phyloP scores from a whole-genome alignment of 1,140 invertebrate genomes.

The Hermetia illucens region DNA sequence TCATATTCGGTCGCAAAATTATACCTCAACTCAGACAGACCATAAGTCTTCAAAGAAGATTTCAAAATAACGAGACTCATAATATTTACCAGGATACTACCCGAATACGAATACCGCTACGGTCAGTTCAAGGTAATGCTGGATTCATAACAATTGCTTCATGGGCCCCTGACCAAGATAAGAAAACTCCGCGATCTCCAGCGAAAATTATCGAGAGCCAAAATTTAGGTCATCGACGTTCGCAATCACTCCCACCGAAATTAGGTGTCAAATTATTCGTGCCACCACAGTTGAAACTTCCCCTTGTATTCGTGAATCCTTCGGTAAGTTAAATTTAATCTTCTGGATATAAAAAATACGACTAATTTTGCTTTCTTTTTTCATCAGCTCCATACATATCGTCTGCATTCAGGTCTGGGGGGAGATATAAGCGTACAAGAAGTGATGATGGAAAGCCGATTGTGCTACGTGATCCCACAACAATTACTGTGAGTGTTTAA shows the following conservation, averaged over 20 bases:
- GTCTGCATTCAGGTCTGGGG: constrained; percentile 79
- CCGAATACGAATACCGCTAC: constrained; percentile 34
- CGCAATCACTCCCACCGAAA: constrained; percentile 70
- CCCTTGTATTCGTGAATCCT: constrained; percentile 22
- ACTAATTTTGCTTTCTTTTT: not conserved
- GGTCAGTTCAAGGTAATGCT: constrained; percentile 32
- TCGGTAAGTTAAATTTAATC: constrained; percentile 9
- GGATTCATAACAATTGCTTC: constrained; percentile 72
- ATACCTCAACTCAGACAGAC: too few relatives aligned
- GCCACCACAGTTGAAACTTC: constrained; percentile 54
- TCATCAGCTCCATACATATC: constrained; percentile 46
- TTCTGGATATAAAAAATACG: not conserved
- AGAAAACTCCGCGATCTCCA: constrained; percentile 8
- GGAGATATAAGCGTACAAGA: constrained; percentile 87
- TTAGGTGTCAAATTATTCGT: constrained; percentile 66
- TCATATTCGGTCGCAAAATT: too few relatives aligned
- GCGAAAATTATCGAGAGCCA: constrained; percentile 25
- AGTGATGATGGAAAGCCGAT: constrained; percentile 79
- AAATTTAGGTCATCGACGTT: constrained; percentile 50
- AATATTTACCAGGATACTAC: constrained; percentile 39
- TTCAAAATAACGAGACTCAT: too few relatives aligned
- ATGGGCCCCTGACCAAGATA: constrained; percentile 53
- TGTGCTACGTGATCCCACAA: constrained; percentile 75
- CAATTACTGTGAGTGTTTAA: constrained; percentile 68
- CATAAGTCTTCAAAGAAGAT: too few relatives aligned